Conservation (phyloP, 2,888 invertebrate species). For the Argyra leucocephala region DNA sequence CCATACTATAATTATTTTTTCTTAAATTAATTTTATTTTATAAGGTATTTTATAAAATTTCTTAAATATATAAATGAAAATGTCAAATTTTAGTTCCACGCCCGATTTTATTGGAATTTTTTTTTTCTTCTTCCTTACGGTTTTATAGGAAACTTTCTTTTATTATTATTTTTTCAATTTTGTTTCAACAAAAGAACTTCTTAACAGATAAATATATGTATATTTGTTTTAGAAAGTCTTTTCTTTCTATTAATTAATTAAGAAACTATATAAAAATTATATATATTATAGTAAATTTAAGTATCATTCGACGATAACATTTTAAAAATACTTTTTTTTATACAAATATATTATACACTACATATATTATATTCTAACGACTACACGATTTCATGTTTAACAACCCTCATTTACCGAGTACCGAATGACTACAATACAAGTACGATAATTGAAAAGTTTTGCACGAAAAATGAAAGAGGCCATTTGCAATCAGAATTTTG, state of each 20-base stretch:
- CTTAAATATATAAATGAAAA: background rate
- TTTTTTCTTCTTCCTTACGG: background rate
- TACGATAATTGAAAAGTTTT: conserved; percentile 5
- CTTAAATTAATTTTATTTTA: no score
- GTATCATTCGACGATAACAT: conserved; percentile 1
- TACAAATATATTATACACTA: no score
- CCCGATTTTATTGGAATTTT: background rate
- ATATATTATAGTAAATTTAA: background rate
- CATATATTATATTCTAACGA: background rate
- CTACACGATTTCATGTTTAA: background rate
- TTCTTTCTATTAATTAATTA: no score
- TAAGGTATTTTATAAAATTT: background rate
- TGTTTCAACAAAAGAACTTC: no score
- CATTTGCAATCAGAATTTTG: background rate
- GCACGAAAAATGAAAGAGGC: background rate
- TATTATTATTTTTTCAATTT: background rate
- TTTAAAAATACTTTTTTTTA: background rate
- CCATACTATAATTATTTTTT: no score
- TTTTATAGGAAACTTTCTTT: background rate
- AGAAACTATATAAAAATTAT: no score
- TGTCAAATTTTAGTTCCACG: background rate
- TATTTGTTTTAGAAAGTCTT: no score
- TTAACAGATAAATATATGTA: no score
- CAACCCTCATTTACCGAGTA: background rate
- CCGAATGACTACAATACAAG: background rate